These are phyloP conservation scores for Squalus acanthias DNA, from an alignment of 2,797 vertebrate species.

Conservation along the genomic window DNA sequence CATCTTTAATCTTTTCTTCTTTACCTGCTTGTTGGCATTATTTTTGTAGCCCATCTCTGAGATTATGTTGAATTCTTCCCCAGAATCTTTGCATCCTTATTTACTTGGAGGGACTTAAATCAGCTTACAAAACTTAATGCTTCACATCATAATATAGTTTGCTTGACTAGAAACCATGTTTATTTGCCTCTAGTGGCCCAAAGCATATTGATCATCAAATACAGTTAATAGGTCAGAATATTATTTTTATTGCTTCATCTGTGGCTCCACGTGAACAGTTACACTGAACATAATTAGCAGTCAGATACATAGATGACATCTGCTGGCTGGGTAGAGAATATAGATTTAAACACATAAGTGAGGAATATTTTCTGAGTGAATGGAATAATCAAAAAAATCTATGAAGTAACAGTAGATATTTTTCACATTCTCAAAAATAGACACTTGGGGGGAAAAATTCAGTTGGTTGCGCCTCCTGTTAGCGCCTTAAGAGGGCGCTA, in stretches of 20 bases:
- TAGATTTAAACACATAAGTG: neutral
- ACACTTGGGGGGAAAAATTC: neutral
- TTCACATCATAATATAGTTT: neutral
- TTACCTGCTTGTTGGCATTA: neutral
- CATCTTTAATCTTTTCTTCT: neutral
- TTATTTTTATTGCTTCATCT: neutral
- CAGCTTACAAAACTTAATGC: neutral
- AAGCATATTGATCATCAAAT: neutral
- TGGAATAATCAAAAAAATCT: neutral
- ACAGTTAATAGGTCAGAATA: neutral
- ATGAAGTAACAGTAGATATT: neutral
- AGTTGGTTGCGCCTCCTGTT: too few species aligned
- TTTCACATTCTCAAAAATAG: neutral
- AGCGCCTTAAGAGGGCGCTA: too few species aligned
- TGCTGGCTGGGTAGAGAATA: slow-evolving; percentile 33
- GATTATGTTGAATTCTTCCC: neutral
- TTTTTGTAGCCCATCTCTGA: neutral
- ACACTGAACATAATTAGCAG: neutral
- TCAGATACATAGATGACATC: slow-evolving; percentile 21
- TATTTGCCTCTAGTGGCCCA: neutral
- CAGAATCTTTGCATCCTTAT: neutral
- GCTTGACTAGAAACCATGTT: neutral
- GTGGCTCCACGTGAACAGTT: neutral
- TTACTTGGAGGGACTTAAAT: neutral
- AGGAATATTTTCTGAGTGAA: neutral